A percentile compares a stretch with the other conserved stretches of the same genome.
Conservation (phyloP, 2,797 vertebrate genomes). For the Lutjanus argentimaculatus region DNA sequence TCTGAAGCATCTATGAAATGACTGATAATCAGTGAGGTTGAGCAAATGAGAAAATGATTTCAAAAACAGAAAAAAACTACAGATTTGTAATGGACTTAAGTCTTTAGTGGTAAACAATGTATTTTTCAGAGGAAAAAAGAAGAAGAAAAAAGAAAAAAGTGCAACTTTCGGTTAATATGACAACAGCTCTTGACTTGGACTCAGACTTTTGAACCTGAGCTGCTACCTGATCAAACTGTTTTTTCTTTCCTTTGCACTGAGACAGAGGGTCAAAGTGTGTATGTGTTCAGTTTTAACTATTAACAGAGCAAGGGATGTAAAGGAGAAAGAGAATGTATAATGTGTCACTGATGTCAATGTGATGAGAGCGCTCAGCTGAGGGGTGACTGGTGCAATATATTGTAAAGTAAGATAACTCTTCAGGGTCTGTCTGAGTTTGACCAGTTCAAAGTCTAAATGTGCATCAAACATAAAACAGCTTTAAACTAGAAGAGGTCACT, state of each 20-base stretch:
- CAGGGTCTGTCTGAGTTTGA: not conserved
- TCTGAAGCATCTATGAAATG: too few relatives aligned
- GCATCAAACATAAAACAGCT: not conserved
- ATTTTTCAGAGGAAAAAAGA: too few relatives aligned
- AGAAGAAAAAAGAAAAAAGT: too few relatives aligned
- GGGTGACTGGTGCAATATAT: slow-evolving; percentile 42
- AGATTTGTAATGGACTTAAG: too few relatives aligned
- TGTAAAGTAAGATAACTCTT: slow-evolving; percentile 45
- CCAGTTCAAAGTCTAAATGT: slow-evolving; percentile 36
- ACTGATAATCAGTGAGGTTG: too few relatives aligned
- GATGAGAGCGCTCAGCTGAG: not conserved
- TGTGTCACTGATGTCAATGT: slow-evolving; percentile 7
- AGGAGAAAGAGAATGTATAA: slow-evolving; percentile 1
- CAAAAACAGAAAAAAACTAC: too few relatives aligned
- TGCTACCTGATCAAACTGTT: not conserved
- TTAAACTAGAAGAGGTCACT: not conserved
- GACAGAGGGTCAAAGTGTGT: slow-evolving; percentile 31
- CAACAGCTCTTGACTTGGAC: not conserved
- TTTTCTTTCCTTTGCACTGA: not conserved
- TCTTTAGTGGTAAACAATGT: too few relatives aligned
- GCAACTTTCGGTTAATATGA: not conserved
- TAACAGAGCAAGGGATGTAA: slow-evolving; percentile 26
- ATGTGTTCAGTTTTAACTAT: slow-evolving; percentile 38
- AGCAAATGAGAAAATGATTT: too few relatives aligned
- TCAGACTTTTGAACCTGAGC: not conserved